Conservation (phyloP, 2,888 invertebrate species). For the Pterostichus madidus region DNA sequence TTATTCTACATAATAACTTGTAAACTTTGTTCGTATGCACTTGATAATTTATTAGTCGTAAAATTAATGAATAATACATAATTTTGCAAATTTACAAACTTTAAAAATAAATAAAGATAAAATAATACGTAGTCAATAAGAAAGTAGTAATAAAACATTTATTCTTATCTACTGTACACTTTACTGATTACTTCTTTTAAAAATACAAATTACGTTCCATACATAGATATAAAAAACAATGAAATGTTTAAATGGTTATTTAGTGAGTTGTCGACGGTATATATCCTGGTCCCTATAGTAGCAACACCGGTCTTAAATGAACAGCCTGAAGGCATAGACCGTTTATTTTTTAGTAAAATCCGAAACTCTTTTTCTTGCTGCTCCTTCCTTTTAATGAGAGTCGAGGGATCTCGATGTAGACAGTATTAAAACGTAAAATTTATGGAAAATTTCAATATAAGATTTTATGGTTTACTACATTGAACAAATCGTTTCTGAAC, state of each 20-base stretch:
- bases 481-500: background rate
- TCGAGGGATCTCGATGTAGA: background rate
- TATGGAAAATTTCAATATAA: slow-evolving; percentile 21
- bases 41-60: too few species aligned
- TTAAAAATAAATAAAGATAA: too few species aligned
- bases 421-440: slow-evolving; percentile 34
- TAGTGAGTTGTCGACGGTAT: background rate
- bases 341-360: slow-evolving; percentile 31
- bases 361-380: slow-evolving; percentile 6
- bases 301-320: slow-evolving; percentile 35
- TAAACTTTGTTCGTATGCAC: too few species aligned
- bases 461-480: background rate
- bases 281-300: slow-evolving; percentile 34
- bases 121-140: too few species aligned
- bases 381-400: slow-evolving; percentile 29
- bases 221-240: background rate
- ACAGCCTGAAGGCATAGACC: slow-evolving; percentile 30
- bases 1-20: too few species aligned
- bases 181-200: too few species aligned
- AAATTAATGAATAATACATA: too few species aligned
- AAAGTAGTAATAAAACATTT: too few species aligned
- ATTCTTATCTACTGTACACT: too few species aligned
- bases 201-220: background rate
- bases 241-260: slow-evolving; percentile 4
- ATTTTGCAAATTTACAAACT: too few species aligned